These are phyloP conservation scores for Aphidius ervi DNA, from an alignment of 1,140 invertebrate species.

Conservation along the genomic window DNA sequence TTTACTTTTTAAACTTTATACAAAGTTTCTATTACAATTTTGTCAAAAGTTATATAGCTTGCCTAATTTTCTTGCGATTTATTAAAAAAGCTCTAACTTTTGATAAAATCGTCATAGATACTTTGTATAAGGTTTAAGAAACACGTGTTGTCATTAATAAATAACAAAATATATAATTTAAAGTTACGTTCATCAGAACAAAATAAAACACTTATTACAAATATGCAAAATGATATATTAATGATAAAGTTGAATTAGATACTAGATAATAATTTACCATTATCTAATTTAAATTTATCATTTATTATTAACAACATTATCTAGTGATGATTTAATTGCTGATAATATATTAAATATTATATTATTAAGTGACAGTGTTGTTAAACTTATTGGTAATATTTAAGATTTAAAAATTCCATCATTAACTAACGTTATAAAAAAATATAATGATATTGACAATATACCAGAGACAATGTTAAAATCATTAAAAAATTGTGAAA, in stretches of 20 bases:
- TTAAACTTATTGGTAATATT: slow-evolving; percentile 32
- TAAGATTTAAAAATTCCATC: slow-evolving; percentile 33
- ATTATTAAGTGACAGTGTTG: slow-evolving; percentile 24
- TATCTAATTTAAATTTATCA: slow-evolving; percentile 28
- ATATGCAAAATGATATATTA: slow-evolving; percentile 25
- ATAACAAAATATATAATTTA: slow-evolving; percentile 31
- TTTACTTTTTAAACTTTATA: too few species aligned
- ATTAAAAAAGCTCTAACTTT: too few species aligned
- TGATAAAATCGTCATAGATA: too few species aligned
- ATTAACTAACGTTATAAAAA: slow-evolving; percentile 37
- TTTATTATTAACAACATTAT: slow-evolving; percentile 30
- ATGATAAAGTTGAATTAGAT: slow-evolving; percentile 32
- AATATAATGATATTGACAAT: slow-evolving; percentile 31
- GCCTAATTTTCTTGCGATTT: too few species aligned
- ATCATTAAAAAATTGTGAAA: slow-evolving; percentile 39
- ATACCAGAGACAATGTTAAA: slow-evolving; percentile 32
- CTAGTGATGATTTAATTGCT: slow-evolving; percentile 23
- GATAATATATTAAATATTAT: slow-evolving; percentile 27
- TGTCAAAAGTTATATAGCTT: too few species aligned
- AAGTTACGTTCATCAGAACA: slow-evolving; percentile 33
- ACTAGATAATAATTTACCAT: too few species aligned
- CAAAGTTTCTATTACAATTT: too few species aligned
- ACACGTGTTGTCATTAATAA: too few species aligned
- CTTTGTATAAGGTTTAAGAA: too few species aligned
- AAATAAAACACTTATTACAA: slow-evolving; percentile 21